A percentile compares a stretch with the other conserved stretches of the same genome.
phyloP scores from a whole-genome alignment of 2,113 vertebrate species.

The Apteryx owenii region DNA sequence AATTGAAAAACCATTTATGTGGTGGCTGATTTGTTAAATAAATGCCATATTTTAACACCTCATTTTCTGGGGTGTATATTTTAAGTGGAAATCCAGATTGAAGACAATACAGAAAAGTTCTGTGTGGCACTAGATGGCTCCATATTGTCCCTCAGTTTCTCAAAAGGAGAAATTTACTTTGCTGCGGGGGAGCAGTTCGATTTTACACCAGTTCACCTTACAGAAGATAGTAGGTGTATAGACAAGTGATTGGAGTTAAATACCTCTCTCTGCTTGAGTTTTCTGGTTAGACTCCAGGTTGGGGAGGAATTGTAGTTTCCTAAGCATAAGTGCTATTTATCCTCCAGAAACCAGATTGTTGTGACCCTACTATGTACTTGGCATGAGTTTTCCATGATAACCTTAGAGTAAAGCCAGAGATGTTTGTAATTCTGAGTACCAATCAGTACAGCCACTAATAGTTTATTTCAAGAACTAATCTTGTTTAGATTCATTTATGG shows the following conservation, averaged over 20 bases:
- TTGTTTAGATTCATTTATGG: conserved; percentile 23
- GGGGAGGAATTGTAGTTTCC: not conserved
- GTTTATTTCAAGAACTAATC: conserved; percentile 14
- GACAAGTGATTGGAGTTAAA: not conserved
- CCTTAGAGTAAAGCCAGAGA: not conserved
- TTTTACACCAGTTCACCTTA: not conserved
- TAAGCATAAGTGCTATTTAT: not conserved
- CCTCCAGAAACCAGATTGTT: not conserved
- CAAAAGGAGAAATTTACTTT: not conserved
- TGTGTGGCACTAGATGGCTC: not conserved
- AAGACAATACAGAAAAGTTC: not conserved
- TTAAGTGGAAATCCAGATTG: conserved; percentile 10
- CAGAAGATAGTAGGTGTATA: not conserved
- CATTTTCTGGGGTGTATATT: not conserved
- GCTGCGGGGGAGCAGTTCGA: not conserved
- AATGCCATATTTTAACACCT: not conserved
- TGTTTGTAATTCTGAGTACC: conserved; percentile 55
- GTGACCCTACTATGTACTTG: not conserved
- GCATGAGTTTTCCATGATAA: not conserved
- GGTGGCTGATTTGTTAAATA: conserved; percentile 9
- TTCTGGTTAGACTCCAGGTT: not conserved
- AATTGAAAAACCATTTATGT: not conserved
- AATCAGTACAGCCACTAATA: conserved; percentile 10
- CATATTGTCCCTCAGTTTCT: not conserved
- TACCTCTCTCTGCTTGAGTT: not conserved